phyloP scores from a whole-genome alignment of 30 jellyfish, hydroid and myxozoan genomes.

The Aurelia sp. region DNA sequence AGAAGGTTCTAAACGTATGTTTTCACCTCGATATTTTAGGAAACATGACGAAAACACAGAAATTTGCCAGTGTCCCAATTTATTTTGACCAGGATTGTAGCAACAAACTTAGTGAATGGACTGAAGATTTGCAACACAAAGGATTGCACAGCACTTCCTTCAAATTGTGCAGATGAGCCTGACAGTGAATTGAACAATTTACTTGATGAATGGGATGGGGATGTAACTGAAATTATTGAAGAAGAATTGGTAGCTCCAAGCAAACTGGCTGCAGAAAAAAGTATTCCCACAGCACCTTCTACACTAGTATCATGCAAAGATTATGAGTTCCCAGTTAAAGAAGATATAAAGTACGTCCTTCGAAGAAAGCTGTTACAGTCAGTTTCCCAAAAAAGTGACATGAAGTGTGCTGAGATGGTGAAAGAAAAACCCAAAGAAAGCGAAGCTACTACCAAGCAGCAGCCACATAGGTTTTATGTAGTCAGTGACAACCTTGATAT shows the following conservation, averaged over 20 bases:
- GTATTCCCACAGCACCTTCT: slow-evolving; percentile 3
- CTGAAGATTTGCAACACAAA: neutral
- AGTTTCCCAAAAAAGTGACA: slow-evolving; percentile 10
- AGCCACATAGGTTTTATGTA: slow-evolving; percentile 32
- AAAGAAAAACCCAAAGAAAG: slow-evolving; percentile 16
- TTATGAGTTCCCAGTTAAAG: slow-evolving; percentile 33
- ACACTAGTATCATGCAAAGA: slow-evolving; percentile 7
- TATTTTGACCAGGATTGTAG: too few species aligned
- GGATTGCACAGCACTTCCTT: slow-evolving; percentile 8
- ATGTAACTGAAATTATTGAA: neutral
- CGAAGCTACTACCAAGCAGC: slow-evolving; percentile 29
- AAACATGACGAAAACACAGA: too few species aligned
- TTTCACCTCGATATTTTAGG: too few species aligned
- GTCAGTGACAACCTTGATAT: slow-evolving; percentile 38
- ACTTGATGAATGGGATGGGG: slow-evolving; percentile 39
- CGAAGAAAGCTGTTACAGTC: slow-evolving; percentile 39
- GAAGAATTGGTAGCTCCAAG: slow-evolving; percentile 17
- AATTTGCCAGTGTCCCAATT: too few species aligned
- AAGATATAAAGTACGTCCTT: slow-evolving; percentile 25
- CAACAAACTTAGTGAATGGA: neutral
- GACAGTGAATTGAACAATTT: neutral
- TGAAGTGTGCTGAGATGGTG: slow-evolving; percentile 33
- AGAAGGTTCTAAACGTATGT: too few species aligned
- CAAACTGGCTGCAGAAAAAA: slow-evolving; percentile 16
- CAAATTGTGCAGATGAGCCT: neutral